These are phyloP conservation scores for Chelonus formosanus DNA, from an alignment of 2,888 invertebrate genomes.

Conservation along the genomic window DNA sequence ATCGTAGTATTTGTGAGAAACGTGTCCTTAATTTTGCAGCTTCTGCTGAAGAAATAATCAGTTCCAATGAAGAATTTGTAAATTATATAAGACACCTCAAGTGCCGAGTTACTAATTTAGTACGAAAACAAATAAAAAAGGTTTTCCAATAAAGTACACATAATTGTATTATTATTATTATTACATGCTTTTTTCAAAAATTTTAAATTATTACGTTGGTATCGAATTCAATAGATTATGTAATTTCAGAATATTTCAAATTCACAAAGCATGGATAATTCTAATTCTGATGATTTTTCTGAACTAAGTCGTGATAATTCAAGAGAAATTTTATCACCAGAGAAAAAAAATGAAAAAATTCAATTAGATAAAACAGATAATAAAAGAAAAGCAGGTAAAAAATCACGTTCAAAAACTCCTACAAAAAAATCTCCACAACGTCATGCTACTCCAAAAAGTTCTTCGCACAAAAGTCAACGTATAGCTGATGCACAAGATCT, in stretches of 20 bases:
- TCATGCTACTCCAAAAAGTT: no score
- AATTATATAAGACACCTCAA: conserved; percentile 47
- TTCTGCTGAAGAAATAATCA: no score
- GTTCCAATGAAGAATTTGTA: no score
- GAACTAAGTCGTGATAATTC: not conserved
- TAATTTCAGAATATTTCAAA: not conserved
- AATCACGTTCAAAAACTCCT: no score
- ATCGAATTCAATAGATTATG: not conserved
- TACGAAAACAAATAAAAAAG: conserved; percentile 49
- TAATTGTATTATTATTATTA: not conserved
- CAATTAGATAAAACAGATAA: not conserved
- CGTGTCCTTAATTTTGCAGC: no score
- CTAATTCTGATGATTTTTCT: not conserved
- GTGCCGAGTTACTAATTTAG: conserved; percentile 50
- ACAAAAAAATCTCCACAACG: no score
- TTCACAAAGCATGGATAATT: not conserved
- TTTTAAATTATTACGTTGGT: not conserved
- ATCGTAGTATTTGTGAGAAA: no score
- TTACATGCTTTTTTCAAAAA: not conserved
- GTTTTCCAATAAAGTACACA: conserved; percentile 32
- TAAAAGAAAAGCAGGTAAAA: not conserved
- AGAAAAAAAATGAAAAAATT: conserved; percentile 14
- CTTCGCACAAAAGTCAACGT: no score
- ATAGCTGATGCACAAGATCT: no score
- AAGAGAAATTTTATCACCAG: not conserved